Evolutionary conservation across 2,888 invertebrate genomes (phyloP), one percentile per base, ranked within the genome.

Genomic region (Nemapogon koenigi): DNA sequence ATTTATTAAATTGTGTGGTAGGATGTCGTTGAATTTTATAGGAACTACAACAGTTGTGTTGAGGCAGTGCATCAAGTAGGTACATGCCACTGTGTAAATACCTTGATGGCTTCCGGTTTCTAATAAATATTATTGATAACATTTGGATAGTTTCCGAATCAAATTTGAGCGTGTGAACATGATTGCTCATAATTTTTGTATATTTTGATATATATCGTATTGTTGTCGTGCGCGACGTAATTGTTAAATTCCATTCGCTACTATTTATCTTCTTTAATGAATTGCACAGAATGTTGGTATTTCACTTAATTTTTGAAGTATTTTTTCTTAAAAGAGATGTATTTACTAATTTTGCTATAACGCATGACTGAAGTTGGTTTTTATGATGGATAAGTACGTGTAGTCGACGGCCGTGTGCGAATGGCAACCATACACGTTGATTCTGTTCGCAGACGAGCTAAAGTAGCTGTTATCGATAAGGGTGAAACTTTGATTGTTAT

Each of bases 251-350:
- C 61, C 52, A 59, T 61, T 64, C 63, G 69, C 68, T 66, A 55
- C 13, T 11, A 53, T 54, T 53, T 27, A 37, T 28, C 3, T 35
- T 35, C 61, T 70, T 70, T 72, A 71, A 66, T 65, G 69, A 62
- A 70, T 62, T 71, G 78, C 78, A 76, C 78, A 71, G 75, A 78
- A 76, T 59, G 78, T 76, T 78, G 73, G 69, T 71, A 59, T 71
- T 75, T 71, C 76, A 76, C 76, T 69, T 73, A 55, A 72, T 72
- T 69, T 75, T 73, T 71, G 28, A 71, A 64, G 63, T 67, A 70
- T 68, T 75, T 75, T 71, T 75, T 65, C 64, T 62, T 67, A 58
- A 62, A 69, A 58, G 59, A 59, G 57, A 63, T 62, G 62, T 70
- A 69, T 69, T 63, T 59, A 57, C 69, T 71, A 55, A 68, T 70